Base-by-base conservation (phyloP, 2,113 vertebrate species). In the Columba janthina region DNA sequence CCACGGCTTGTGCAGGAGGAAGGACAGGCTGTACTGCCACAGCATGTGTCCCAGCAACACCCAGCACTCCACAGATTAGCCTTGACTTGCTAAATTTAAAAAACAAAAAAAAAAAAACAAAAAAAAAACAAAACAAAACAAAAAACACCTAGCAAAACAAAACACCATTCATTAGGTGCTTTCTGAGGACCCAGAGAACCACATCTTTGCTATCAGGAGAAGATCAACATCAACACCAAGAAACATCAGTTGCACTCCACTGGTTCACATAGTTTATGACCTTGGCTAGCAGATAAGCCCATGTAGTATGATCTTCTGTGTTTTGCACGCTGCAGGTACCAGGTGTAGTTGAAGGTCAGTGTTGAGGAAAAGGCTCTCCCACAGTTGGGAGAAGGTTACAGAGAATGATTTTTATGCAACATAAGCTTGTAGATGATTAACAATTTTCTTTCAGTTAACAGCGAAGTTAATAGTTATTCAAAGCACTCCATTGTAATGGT, bases 381-480 rank as follows among this genome's bases (percentile, higher is more conserved):
- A 93, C 96, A 90, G 74, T n/a, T 28, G 18, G 69, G 71, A 92
- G 90, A 97, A 97, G 96, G 93, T 96, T 92, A 94, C 82, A 87
- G 71, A 94, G 95, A 96, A 88, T 5, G 29, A 69, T 95, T 97
- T 97, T 97, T 95, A 97, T 96, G 97, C 96, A 97, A 93, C 93
- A 88, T 60, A 90, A 96, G 88, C 91, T 93, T 76, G 97, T 97
- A 94, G 94, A 98, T 98, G 91, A 98, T 98, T 98, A 98, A 98
- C 96, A 38, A 40, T 93, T 94, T 97, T 95, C 94, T 97, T 97
- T 96, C 93, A 28, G 97, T 98, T 97, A 97, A 97, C 96, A 5
- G 20, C 56, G 44, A 96, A 97, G 97, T 98, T 98, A 97, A 98
- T 97, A 94, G 94, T 97, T 97, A 97, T 94, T 97, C 97, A 96